These are phyloP conservation scores for Plumapathes pennacea DNA, from an alignment of 92 coral and sea anemone species.

Conservation along the genomic window DNA sequence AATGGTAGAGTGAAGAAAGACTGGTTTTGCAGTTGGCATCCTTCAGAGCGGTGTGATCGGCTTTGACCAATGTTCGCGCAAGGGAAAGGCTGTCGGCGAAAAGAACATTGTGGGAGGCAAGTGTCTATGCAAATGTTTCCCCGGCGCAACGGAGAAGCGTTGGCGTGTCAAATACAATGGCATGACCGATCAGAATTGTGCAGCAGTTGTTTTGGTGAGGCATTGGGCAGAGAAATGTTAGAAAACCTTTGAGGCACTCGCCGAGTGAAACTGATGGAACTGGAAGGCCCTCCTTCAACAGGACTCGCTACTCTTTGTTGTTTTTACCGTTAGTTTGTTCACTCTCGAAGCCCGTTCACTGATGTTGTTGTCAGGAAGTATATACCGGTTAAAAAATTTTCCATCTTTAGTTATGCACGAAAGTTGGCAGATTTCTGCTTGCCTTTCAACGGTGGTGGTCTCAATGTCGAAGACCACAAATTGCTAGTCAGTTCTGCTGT, in stretches of 20 bases:
- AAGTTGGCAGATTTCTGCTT: conserved; percentile 39
- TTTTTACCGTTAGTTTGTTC: conserved; percentile 20
- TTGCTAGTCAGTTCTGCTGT: background rate
- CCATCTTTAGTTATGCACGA: conserved; percentile 16
- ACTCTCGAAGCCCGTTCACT: conserved; percentile 31
- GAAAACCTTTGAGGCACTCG: conserved; percentile 20
- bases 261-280: conserved; percentile 11
- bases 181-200: conserved; percentile 28
- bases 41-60: conserved; percentile 3
- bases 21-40: conserved; percentile 3
- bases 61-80: conserved; percentile 19
- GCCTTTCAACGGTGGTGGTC: conserved; percentile 22
- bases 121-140: conserved; percentile 7
- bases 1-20: conserved; percentile 6
- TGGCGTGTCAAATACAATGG: conserved; percentile 34
- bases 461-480: conserved; percentile 34
- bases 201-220: background rate
- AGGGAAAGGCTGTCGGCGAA: conserved; percentile 43
- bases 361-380: conserved; percentile 18
- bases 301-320: conserved; percentile 15
- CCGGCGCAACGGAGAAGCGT: conserved; percentile 13
- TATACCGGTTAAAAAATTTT: conserved; percentile 9
- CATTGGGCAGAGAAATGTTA: conserved; percentile 4
- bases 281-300: conserved; percentile 20
- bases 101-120: conserved; percentile 6